Evolutionary conservation across 2,113 vertebrate genomes (phyloP), one percentile per base, ranked within the genome.

Genomic region (Neolamprologus falcicula): DNA sequence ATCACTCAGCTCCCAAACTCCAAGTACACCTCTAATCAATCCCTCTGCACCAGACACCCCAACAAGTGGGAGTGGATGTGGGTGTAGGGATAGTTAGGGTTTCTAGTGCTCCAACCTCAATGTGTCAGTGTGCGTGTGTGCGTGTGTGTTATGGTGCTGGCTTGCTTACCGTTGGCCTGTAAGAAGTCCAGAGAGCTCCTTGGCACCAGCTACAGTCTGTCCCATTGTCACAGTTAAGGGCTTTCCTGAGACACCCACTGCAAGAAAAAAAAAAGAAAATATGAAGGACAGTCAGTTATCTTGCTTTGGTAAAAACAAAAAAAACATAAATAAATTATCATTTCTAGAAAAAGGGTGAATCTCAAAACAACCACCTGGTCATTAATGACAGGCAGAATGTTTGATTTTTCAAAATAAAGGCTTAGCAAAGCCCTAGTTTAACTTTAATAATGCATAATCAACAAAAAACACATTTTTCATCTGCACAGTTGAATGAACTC

Each of bases 141-240:
- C 59, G 52, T 54, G 83, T 83, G 86, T 76, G 78, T 17, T 9
- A 50, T 17, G 33, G 54, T 5, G 21, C 16, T 3, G 24, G 66
- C 10, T 35, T 37, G 63, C 97, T 96, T 96, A 99, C 98, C 97
- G 98, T 80, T 98, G 96, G 73, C 97, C 86, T 83, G 96, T 94
- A 55, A 99, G 97, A 84, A 99, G 96, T 83, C 98, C 98, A 0
- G 97, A 96, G 12, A 98, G 96, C 89, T 99, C 98, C 95, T 98
- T 98, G 9, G 96, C 85, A 5, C 97, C 96, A 3, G 96, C n/a
- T 16, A 97, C 94, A 2, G 96, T 86, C 86, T 97, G 97, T 31
- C 98, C 97, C 82, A 97, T 78, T 1, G 97, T 95, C 89, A 97
- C 42, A 2, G 97, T 95, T 31, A 98, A 80, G 1, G 97, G 96